These are phyloP conservation scores for Tamias sibiricus DNA, from an alignment of 2,113 vertebrate species.

Conservation along the genomic window DNA sequence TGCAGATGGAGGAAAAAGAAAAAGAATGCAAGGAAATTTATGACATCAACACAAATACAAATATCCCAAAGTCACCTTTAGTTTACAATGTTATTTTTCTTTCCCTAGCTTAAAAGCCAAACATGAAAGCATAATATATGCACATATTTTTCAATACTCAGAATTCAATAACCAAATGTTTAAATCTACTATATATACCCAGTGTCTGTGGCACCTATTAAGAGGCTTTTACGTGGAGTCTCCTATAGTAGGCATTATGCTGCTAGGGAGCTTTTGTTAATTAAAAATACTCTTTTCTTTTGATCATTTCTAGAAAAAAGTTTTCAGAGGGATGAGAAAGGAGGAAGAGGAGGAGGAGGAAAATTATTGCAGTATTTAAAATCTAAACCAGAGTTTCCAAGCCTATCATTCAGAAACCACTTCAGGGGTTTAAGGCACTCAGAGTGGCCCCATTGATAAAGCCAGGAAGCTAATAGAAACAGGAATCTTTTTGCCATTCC, in stretches of 20 bases:
- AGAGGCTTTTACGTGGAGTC: neutral
- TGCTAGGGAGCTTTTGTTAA: constrained; percentile 8
- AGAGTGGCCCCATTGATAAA: neutral
- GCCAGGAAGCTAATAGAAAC: neutral
- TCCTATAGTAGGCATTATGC: neutral
- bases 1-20: constrained; percentile 76
- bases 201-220: neutral
- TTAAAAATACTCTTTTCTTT: neutral
- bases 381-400: neutral
- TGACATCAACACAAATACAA: neutral
- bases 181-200: neutral
- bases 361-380: neutral
- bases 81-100: neutral
- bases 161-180: neutral
- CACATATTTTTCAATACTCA: neutral
- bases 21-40: constrained; percentile 36
- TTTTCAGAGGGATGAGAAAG: neutral
- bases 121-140: neutral
- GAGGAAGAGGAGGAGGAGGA: neutral
- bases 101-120: neutral
- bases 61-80: neutral
- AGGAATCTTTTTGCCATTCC: constrained; percentile 14
- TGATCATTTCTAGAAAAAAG: constrained; percentile 46
- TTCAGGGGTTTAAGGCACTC: neutral
- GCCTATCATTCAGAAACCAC: neutral